Base-by-base conservation (phyloP, 2,888 invertebrate species). In the Lobophora halterata region DNA sequence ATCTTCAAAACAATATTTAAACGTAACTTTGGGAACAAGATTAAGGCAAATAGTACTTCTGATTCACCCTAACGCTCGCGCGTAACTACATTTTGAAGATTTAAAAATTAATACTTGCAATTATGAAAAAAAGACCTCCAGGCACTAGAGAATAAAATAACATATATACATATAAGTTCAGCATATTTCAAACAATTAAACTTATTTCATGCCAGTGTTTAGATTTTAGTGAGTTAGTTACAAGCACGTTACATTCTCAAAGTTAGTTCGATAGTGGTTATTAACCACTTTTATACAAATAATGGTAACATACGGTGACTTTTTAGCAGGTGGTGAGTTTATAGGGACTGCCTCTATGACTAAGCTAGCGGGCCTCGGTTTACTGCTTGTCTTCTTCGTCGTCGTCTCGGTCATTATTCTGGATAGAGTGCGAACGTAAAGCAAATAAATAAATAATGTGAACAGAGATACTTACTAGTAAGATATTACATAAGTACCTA, bases 321-420 rank as follows among this genome's bases (percentile, higher is more conserved):
- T 74, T 69, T 76, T 81, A 71, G 64, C 58, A 66, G 55, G 65
- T 59, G 63, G 55, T 43, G 65, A 59, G 49, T 59, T 65, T 71
- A 76, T 82, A 70, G 55, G 50, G 38, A 67, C 69, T 36, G 61
- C 66, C 36, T 71, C 71, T 40, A 53, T 32, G 17, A 42, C 29
- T 30, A 53, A 41, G 33, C 65, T 69, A 49, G 68, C 52, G 24
- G 60, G 48, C 46, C 67, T 63, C 21, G 65, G 52, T 60, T 71
- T 76, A 53, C 49, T 61, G 55, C 57, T 57, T 38, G 64, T 50
- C 56, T 65, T 79, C 73, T 71, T 81, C 66, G 62, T 40, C 37
- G 73, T 58, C 56, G 57, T 59, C 66, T 81, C 83, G 11, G 76
- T 68, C 52, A 67, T 61, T 51, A 55, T 56, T 79, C 85, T 85